Conservation (phyloP, 2,797 vertebrate genomes). For the Bradypodion pumilum region DNA sequence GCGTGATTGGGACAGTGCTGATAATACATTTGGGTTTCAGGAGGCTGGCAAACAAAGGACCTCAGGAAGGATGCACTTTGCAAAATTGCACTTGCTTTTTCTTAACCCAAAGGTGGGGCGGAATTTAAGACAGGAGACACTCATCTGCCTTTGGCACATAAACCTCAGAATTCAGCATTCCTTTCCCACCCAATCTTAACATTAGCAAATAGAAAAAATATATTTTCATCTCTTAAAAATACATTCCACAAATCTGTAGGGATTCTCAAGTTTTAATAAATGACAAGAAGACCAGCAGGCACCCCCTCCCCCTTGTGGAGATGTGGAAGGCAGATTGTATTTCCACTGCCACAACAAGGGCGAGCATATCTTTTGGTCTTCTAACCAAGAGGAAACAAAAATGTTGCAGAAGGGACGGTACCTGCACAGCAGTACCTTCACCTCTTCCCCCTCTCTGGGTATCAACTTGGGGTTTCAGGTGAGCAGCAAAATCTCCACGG, state of each 20-base stretch:
- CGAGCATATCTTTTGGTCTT: conserved; percentile 41
- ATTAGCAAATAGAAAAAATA: conserved; percentile 82
- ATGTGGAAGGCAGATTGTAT: background rate
- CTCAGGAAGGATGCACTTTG: conserved; percentile 42
- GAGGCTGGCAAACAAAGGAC: conserved; percentile 42
- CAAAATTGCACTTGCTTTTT: conserved; percentile 40
- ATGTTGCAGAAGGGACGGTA: conserved; percentile 29
- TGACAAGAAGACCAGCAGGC: conserved; percentile 63
- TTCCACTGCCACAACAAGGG: conserved; percentile 27
- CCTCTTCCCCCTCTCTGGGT: background rate
- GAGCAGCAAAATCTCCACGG: conserved; percentile 7
- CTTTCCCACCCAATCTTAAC: conserved; percentile 64
- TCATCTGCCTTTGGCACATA: conserved; percentile 56
- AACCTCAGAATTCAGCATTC: conserved; percentile 55
- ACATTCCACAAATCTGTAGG: conserved; percentile 75
- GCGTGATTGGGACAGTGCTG: conserved; percentile 56
- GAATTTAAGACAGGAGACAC: conserved; percentile 39
- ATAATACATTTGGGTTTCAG: conserved; percentile 20
- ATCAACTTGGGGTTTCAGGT: background rate
- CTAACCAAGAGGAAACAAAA: conserved; percentile 44
- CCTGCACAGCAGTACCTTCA: conserved; percentile 39
- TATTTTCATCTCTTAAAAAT: conserved; percentile 81
- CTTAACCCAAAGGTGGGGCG: conserved; percentile 18
- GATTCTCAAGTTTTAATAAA: conserved; percentile 68
- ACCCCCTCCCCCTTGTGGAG: conserved; percentile 59